Base-by-base conservation (phyloP, 1,140 invertebrate species). In the Pinna nobilis region DNA sequence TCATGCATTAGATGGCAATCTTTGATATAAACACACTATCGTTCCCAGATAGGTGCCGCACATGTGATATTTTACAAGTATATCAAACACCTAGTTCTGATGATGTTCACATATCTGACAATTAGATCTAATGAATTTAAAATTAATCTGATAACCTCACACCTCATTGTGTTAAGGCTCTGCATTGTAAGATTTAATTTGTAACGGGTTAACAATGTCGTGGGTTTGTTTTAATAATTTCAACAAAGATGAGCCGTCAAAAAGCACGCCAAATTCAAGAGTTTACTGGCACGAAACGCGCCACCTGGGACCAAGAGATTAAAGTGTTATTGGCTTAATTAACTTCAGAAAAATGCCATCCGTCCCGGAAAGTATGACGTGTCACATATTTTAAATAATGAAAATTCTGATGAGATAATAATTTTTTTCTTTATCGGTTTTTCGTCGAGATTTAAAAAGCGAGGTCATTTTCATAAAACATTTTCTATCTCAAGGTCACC, bases 231-330 rank as follows among this genome's bases (percentile, higher is more conserved):
- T 4, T 44, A 25, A 35, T 25, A 44, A 37, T 63, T 63, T 63
- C 59, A 63, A 63, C 59, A 63, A 63, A 63, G 59, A 32, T 44
- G 11, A 41, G 37, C 35, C 59, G 59, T 63, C 59, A 63, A 63
- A 63, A 28, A 63, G 39, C 44, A 37, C 59, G 44, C 59, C 59
- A 30, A 41, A 63, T 63, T 63, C 25, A 59, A n/a, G 59, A 9
- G 9, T 9, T n/a, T 44, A 11, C 39, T 44, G 9, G n/a, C 39
- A 9, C n/a, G 39, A 11, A n/a, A 44, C 39, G 39, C 9, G n/a
- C 39, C 39, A 44, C 39, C 39, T 44, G 39, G 39, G 39, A n/a
- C 9, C 39, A n/a, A 44, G n/a, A n/a, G n/a, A n/a, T n/a, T n/a
- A n/a, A n/a, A n/a, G n/a, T n/a, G n/a, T n/a, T n/a, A n/a, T n/a